phyloP scores from a whole-genome alignment of 1,140 invertebrate species.

The Euwallacea similis region DNA sequence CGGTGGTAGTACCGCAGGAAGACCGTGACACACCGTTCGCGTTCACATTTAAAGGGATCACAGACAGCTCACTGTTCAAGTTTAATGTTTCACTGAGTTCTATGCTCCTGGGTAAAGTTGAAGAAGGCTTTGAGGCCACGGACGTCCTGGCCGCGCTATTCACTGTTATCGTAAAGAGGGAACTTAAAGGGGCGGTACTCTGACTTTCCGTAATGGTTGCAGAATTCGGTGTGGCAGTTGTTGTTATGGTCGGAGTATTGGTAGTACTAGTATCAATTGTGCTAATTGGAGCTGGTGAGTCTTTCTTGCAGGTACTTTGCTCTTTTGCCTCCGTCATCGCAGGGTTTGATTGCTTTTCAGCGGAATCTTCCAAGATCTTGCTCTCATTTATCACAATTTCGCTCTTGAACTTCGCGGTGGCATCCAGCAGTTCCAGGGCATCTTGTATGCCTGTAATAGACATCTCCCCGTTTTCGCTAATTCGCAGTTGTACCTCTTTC shows the following conservation, averaged over 20 bases:
- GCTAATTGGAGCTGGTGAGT: not conserved
- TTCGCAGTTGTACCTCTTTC: conserved; percentile 70
- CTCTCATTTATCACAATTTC: conserved; percentile 40
- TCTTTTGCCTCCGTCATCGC: not conserved
- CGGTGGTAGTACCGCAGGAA: conserved; percentile 41
- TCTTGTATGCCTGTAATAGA: conserved; percentile 61
- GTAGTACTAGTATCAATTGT: conserved; percentile 34
- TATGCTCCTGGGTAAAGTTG: conserved; percentile 10
- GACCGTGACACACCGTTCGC: conserved; percentile 28
- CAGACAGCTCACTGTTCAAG: conserved; percentile 32
- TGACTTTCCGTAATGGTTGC: not conserved
- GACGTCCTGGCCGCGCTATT: not conserved
- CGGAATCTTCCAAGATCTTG: conserved; percentile 8
- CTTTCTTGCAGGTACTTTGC: not conserved
- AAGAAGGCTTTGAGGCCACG: too few relatives aligned
- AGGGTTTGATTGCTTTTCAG: not conserved
- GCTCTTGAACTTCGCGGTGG: conserved; percentile 30
- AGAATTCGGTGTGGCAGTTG: not conserved
- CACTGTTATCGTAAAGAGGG: not conserved
- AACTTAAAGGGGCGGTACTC: not conserved
- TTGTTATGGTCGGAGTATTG: not conserved
- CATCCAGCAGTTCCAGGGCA: conserved; percentile 27
- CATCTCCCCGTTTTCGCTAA: conserved; percentile 71
- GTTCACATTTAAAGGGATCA: conserved; percentile 13
- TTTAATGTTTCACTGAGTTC: conserved; percentile 18